Conservation (phyloP, 1,140 invertebrate species). For the Micrasema longulum region DNA sequence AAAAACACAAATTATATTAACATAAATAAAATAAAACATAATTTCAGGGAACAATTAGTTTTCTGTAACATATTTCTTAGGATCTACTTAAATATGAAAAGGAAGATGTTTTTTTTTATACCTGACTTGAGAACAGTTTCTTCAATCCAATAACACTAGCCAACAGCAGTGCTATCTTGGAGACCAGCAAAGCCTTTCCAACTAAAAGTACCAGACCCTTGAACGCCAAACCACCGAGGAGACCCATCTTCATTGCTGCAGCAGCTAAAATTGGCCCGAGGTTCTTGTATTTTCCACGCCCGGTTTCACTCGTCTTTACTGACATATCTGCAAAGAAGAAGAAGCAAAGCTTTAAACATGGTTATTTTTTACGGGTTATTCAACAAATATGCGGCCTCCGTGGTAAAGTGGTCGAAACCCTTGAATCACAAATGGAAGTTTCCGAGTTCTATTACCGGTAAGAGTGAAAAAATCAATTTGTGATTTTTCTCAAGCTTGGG, state of each 20-base stretch:
- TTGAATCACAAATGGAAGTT: no score
- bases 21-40: background rate
- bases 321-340: constrained; percentile 73
- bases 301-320: constrained; percentile 72
- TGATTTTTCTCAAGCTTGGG: no score
- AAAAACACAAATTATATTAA: no score
- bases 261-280: constrained; percentile 80
- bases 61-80: background rate
- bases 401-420: no score
- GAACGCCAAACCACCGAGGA: constrained; percentile 82
- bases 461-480: no score
- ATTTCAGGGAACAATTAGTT: background rate
- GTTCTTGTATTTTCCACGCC: constrained; percentile 79
- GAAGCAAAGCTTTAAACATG: background rate
- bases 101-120: no score
- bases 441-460: no score
- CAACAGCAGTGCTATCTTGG: constrained; percentile 83
- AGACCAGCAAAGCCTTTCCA: constrained; percentile 84
- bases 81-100: no score
- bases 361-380: no score
- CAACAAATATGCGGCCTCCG: no score
- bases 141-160: constrained; percentile 85
- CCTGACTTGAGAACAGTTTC: constrained; percentile 80
- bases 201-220: constrained; percentile 85
- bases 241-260: constrained; percentile 81